Conservation (phyloP, 2,797 vertebrate species). For the Luscinia luscinia region DNA sequence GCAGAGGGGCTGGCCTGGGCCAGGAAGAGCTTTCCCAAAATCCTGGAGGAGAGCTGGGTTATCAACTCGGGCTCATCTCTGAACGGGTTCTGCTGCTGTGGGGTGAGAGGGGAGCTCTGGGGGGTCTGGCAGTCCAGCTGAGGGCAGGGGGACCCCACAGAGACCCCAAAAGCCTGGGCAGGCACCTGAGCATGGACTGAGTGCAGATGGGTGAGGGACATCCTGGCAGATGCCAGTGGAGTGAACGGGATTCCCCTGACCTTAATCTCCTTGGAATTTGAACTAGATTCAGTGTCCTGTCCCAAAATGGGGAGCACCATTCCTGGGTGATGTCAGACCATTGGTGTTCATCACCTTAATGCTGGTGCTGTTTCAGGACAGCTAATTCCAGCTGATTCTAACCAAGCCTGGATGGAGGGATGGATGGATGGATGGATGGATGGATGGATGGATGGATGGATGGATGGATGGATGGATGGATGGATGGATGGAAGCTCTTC, state of each 20-base stretch:
- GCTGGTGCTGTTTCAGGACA: not conserved
- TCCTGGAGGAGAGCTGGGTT: not conserved
- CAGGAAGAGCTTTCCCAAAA: constrained; percentile 7
- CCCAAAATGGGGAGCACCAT: not conserved
- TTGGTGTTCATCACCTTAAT: not conserved
- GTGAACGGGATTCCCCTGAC: not conserved
- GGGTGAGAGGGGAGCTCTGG: not conserved
- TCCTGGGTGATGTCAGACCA: constrained; percentile 4
- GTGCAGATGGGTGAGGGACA: not conserved
- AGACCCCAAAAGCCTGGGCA: not conserved
- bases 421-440: too few relatives aligned
- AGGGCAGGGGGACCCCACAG: not conserved
- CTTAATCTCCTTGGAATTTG: constrained; percentile 54
- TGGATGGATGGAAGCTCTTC: not conserved
- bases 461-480: not conserved
- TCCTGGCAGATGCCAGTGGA: not conserved
- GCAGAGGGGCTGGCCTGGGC: not conserved
- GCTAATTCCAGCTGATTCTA: not conserved
- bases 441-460: too few relatives aligned
- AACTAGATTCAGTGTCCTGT: constrained; percentile 21
- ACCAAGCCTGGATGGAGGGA: not conserved
- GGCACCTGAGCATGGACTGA: not conserved
- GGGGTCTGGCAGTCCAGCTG: not conserved
- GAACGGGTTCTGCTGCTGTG: not conserved
- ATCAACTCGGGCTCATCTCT: not conserved